Evolutionary conservation across 2,797 vertebrate genomes (phyloP), one percentile per base, ranked within the genome.

Genomic region (Enteromius trimaculatus): DNA sequence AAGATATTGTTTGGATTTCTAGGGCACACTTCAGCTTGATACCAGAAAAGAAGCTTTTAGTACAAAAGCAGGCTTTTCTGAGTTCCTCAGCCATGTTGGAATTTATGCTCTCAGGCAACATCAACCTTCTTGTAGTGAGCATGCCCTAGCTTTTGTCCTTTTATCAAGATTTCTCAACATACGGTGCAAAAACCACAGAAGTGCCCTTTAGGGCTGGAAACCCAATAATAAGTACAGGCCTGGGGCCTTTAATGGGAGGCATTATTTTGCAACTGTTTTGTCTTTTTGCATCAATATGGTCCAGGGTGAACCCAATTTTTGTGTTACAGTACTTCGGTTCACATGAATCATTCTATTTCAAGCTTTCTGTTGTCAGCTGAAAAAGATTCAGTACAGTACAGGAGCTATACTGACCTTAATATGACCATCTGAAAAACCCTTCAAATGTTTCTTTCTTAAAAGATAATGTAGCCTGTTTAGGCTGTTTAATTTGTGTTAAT

Each of bases 161-260:
- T 89, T 78, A 89, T 69, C 66, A 83, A 86, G 83, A 90, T 80
- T 79, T 84, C 84, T 89, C 80, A 82, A 75, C 80, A 89, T 86
- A 88, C 29, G 23, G 49, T 83, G 16, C 85, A 87, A 87, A 65
- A 86, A 87, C 77, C 84, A 87, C 84, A 77, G 86, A 90, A 92
- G 87, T 79, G 81, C 86, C 83, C 91, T 90, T 90, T 87, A 19
- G 88, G 90, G 90, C 89, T 79, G 79, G 80, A 55, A 79, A 85
- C 78, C 80, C 72, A 75, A 88, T 82, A 82, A 89, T 84, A 82
- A 87, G 55, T 75, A 51, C 11, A 31, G 37, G 77, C 66, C 7
- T 39, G 17, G 81, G 84, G 81, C 68, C 60, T 84, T 88, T 84
- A 70, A 74, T 58, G 60, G 31, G 58, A 39, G 51, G 74, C 51